These are phyloP conservation scores for Protonibea diacanthus DNA, from an alignment of 2,797 vertebrate species.

Conservation along the genomic window DNA sequence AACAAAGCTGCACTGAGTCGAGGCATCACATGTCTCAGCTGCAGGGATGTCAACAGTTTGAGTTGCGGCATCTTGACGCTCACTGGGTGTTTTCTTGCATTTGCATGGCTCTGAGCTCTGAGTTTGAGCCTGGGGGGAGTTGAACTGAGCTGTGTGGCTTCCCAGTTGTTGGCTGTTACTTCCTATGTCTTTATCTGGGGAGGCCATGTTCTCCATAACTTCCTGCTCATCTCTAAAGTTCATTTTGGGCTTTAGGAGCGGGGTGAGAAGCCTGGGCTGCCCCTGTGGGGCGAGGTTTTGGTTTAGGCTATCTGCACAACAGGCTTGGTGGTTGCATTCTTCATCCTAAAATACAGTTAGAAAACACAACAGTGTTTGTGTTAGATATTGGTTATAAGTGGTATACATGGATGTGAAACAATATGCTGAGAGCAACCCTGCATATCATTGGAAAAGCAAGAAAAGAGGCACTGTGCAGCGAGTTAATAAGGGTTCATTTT, in stretches of 20 bases:
- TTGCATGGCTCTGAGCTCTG: constrained; percentile 8
- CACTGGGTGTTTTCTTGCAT: constrained; percentile 32
- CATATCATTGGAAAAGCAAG: not conserved
- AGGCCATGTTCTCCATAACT: not conserved
- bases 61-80: constrained; percentile 74
- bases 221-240: constrained; percentile 18
- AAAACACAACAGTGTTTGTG: constrained; percentile 8
- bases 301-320: constrained; percentile 13
- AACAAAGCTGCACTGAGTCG: constrained; percentile 83
- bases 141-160: constrained; percentile 2
- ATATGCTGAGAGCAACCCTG: too few relatives aligned
- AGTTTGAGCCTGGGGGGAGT: constrained; percentile 30
- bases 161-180: constrained; percentile 2
- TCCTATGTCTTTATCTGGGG: not conserved
- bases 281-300: not conserved
- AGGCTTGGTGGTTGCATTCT: constrained; percentile 15
- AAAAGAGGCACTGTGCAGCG: too few relatives aligned
- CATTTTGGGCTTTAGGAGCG: not conserved
- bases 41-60: constrained; percentile 78
- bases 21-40: constrained; percentile 74
- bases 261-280: not conserved
- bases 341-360: constrained; percentile 54
- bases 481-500: not conserved
- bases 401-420: not conserved
- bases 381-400: not conserved